Percentiles rank a stretch among this genome's conserved stretches.
Evolutionary conservation across 2,113 vertebrate species (phyloP).

Genomic region (Natator depressus): DNA sequence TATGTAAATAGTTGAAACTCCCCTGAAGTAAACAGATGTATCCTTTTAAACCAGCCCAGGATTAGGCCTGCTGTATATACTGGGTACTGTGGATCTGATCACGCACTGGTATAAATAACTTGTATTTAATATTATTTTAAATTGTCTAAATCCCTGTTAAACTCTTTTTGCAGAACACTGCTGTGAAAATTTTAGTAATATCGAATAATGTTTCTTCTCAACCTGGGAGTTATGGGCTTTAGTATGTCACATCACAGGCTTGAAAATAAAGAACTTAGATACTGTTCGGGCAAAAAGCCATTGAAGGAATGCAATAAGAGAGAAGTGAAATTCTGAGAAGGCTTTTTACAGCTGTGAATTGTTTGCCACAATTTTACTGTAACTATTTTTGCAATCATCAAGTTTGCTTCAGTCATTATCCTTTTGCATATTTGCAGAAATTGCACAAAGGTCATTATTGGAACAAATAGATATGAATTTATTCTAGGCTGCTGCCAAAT

Average conservation of each 20-base stretch:
- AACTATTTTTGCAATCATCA: background rate
- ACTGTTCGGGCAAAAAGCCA: background rate
- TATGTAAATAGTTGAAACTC: background rate
- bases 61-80: background rate
- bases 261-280: background rate
- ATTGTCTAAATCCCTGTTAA: background rate
- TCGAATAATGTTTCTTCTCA: background rate
- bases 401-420: background rate
- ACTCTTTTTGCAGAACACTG: background rate
- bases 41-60: background rate
- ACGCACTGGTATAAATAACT: background rate
- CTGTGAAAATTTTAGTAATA: background rate
- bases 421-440: background rate
- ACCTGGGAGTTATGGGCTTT: background rate
- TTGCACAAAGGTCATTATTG: background rate
- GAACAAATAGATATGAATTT: background rate
- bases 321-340: background rate
- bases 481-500: constrained; percentile 7
- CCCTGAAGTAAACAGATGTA: background rate
- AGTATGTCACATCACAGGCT: background rate
- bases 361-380: background rate
- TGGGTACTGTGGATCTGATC: background rate
- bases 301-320: background rate
- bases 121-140: background rate
- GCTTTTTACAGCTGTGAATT: background rate